phyloP scores from a whole-genome alignment of 2,888 invertebrate genomes.

The Parasteatoda lunata region DNA sequence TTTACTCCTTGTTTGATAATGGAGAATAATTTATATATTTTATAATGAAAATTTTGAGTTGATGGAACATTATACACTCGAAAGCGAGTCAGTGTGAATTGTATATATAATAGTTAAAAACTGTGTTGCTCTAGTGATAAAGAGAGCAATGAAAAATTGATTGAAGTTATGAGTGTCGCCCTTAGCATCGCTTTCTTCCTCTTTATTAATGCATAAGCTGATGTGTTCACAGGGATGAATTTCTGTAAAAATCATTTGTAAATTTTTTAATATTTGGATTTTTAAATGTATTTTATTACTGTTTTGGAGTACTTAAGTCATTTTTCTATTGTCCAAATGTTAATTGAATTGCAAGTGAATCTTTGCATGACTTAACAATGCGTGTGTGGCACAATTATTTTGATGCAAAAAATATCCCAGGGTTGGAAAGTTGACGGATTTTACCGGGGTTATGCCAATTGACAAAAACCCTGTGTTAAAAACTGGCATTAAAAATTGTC shows the following conservation, averaged over 20 bases:
- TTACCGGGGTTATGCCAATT: not conserved
- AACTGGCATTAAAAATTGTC: too few species aligned
- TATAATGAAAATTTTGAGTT: constrained; percentile 53
- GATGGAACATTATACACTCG: not conserved
- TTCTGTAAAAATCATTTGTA: constrained; percentile 48
- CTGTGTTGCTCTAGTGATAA: constrained; percentile 16
- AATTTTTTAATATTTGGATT: constrained; percentile 61
- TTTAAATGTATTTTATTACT: constrained; percentile 68
- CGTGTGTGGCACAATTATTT: not conserved
- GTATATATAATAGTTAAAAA: not conserved
- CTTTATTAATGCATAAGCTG: constrained; percentile 35
- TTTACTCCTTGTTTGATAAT: constrained; percentile 40
- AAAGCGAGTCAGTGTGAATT: not conserved
- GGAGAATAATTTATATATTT: constrained; percentile 54
- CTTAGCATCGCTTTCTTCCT: constrained; percentile 34
- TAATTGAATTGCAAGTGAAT: not conserved
- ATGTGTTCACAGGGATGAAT: constrained; percentile 52
- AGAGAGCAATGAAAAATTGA: constrained; percentile 36
- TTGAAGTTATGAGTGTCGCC: constrained; percentile 37
- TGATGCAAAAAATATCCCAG: not conserved
- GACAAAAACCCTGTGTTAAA: too few species aligned
- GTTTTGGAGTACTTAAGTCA: constrained; percentile 60
- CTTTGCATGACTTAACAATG: not conserved
- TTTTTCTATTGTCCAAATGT: constrained; percentile 35
- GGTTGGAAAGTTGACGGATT: not conserved